Base-by-base conservation (phyloP, 2,888 invertebrate genomes). In the Lasioglossum calceatum region DNA sequence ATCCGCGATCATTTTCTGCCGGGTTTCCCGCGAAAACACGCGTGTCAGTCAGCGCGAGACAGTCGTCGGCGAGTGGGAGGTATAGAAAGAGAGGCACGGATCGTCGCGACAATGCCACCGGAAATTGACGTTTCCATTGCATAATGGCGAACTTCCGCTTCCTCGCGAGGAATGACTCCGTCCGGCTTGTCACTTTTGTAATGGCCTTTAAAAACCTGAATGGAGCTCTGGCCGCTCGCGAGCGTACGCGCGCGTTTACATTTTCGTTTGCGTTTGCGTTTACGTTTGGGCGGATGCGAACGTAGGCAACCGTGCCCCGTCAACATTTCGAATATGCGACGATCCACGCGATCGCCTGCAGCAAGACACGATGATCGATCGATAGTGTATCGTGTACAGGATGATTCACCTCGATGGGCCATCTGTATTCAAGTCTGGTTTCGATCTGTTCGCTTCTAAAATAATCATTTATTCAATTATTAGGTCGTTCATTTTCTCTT, bases 121-220 rank as follows among this genome's bases (percentile, higher is more conserved):
- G 91, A 90, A 90, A 94, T 94, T 93, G 93, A 93, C 94, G 93
- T 94, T 94, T 94, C 92, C 92, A 94, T 94, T 94, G 93, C 93
- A 92, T 94, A 94, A 94, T 94, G 91, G 92, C 90, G 89, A 78
- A 91, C 93, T 94, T 93, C 93, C 94, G 94, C 91, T 94, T 93
- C 93, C 92, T 92, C 91, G 92, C 92, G 90, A 93, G 92, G 89
- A 92, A 92, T 92, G 91, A 92, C 91, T 91, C 87, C 91, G 90
- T 92, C 91, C 92, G 91, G 92, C 89, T 93, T 90, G 92, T 91
- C 92, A 91, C 92, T 90, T 91, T 92, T 90, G 88, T 91, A 92
- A 93, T 90, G 88, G 91, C 90, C 91, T 89, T 91, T 89, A 89
- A 92, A 92, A 92, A 90, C 89, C 84, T 90, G 91, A 93, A 93